Percentiles rank a stretch among this genome's conserved stretches.
phyloP scores from a whole-genome alignment of 2,797 vertebrate species.

The Yasuhikotakia modesta region DNA sequence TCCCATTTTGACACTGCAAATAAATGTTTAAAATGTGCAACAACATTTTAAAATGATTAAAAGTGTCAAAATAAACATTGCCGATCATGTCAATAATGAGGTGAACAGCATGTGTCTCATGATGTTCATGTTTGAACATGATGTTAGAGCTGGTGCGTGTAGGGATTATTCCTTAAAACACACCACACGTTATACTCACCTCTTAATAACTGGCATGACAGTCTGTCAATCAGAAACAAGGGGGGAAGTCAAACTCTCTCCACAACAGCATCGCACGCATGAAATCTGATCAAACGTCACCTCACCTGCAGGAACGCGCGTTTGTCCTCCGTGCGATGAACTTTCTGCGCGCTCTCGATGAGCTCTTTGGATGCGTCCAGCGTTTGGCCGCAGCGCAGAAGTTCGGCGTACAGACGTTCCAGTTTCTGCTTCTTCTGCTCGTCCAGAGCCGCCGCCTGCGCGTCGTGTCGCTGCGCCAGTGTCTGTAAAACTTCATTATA shows the following conservation, averaged over 20 bases:
- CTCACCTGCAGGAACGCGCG: constrained; percentile 86
- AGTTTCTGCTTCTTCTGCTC: constrained; percentile 89
- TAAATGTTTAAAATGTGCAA: neutral
- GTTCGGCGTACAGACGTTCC: constrained; percentile 85
- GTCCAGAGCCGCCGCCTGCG: constrained; percentile 79
- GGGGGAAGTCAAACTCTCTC: constrained; percentile 22
- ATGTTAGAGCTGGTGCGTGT: too few relatives aligned
- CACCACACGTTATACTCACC: constrained; percentile 72
- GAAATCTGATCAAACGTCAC: neutral
- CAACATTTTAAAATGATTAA: neutral
- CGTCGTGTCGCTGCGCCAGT: constrained; percentile 84
- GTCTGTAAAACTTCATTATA: constrained; percentile 89
- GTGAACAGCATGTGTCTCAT: too few relatives aligned
- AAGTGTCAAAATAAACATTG: too few relatives aligned
- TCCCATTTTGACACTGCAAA: neutral
- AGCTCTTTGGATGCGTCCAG: constrained; percentile 88
- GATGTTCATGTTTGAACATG: too few relatives aligned
- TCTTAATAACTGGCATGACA: constrained; percentile 82
- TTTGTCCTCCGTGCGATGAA: constrained; percentile 82
- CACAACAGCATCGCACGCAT: neutral
- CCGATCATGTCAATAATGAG: too few relatives aligned
- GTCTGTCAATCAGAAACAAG: constrained; percentile 74
- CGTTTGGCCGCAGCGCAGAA: constrained; percentile 85
- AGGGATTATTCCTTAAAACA: neutral
- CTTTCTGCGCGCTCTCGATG: constrained; percentile 84